Conservation (phyloP, 2,113 vertebrate genomes). For the Mirounga angustirostris region DNA sequence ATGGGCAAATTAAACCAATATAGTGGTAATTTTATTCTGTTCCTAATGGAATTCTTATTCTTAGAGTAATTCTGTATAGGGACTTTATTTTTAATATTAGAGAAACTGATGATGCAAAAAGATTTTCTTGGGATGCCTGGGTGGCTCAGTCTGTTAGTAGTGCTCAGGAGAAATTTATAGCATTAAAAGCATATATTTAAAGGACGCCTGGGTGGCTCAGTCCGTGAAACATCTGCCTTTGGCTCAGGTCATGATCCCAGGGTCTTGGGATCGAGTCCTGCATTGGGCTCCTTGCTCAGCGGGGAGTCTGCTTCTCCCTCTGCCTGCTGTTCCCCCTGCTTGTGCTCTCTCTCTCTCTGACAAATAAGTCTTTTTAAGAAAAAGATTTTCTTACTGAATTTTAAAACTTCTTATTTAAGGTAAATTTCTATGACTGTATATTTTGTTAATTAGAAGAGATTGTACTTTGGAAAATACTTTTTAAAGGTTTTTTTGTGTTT, state of each 20-base stretch:
- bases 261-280: too few species aligned
- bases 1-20: neutral
- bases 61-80: neutral
- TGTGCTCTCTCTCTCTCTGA: too few species aligned
- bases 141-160: too few species aligned
- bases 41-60: conserved; percentile 24
- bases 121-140: neutral
- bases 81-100: conserved; percentile 2
- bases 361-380: too few species aligned
- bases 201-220: too few species aligned
- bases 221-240: too few species aligned
- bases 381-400: neutral
- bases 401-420: neutral
- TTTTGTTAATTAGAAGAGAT: conserved; percentile 23
- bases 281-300: too few species aligned
- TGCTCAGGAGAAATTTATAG: too few species aligned
- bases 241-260: too few species aligned
- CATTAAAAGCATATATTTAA: too few species aligned
- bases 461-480: neutral
- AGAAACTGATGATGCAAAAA: conserved; percentile 12
- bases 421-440: neutral
- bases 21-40: neutral
- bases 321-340: too few species aligned
- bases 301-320: too few species aligned
- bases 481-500: neutral